Percentiles rank a stretch among this genome's conserved stretches.
Conservation (phyloP, 2,113 vertebrate genomes). For the Cranoglanis bouderius region DNA sequence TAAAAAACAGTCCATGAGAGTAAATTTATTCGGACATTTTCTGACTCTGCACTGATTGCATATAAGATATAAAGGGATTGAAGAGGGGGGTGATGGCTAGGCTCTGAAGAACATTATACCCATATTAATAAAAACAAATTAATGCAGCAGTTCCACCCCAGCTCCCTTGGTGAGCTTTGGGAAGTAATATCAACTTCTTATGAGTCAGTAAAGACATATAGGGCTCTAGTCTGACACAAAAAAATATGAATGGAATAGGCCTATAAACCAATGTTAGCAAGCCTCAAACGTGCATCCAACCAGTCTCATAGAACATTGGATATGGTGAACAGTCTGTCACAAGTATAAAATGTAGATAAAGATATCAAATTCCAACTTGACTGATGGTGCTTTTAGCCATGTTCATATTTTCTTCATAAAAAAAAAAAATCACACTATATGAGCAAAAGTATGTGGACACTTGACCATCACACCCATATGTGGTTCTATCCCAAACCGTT, state of each 20-base stretch:
- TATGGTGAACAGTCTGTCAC: background rate
- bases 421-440: background rate
- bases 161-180: constrained; percentile 16
- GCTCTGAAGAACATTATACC: background rate
- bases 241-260: background rate
- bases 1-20: background rate
- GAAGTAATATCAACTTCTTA: background rate
- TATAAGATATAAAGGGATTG: background rate
- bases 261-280: background rate
- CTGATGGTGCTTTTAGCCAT: background rate
- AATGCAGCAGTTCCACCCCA: background rate
- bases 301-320: background rate
- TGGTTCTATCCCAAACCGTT: too few relatives aligned
- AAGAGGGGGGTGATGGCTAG: background rate
- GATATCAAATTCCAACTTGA: background rate
- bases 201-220: background rate
- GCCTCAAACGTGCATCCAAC: background rate
- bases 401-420: too few relatives aligned
- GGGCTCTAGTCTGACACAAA: background rate
- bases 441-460: background rate
- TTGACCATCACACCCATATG: background rate
- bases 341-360: background rate
- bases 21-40: background rate
- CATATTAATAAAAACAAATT: constrained; percentile 13
- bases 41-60: background rate